phyloP scores from a whole-genome alignment of 1,140 invertebrate species.

The Leptinotarsa lineolata region DNA sequence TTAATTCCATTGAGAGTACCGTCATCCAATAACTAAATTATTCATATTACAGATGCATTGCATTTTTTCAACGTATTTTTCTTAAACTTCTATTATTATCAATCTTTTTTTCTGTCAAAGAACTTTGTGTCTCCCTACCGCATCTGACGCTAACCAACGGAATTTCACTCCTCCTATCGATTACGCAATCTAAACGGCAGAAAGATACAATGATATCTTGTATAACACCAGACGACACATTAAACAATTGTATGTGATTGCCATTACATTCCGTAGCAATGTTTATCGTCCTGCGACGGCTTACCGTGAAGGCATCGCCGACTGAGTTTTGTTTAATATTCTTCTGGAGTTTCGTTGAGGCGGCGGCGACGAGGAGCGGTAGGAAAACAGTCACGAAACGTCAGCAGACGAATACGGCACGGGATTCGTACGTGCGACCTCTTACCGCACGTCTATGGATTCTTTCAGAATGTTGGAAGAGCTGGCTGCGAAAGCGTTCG shows the following conservation, averaged over 20 bases:
- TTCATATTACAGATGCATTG: too few species aligned
- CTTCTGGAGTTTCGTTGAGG: not conserved
- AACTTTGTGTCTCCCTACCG: too few species aligned
- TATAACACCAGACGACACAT: slow-evolving; percentile 8
- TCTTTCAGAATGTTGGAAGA: slow-evolving; percentile 3
- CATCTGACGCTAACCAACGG: not conserved
- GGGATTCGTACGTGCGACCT: slow-evolving; percentile 4
- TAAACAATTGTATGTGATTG: slow-evolving; percentile 8
- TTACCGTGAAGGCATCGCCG: not conserved
- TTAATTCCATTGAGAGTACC: too few species aligned
- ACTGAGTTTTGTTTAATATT: not conserved
- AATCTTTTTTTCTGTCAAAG: too few species aligned
- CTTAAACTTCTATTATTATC: too few species aligned
- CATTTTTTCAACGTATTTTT: too few species aligned
- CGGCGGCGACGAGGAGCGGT: not conserved
- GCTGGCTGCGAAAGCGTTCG: not conserved
- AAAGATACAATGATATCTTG: not conserved
- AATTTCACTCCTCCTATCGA: not conserved
- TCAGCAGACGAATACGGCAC: not conserved
- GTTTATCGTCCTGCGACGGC: slow-evolving; percentile 1
- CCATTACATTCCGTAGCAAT: not conserved
- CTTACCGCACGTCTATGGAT: slow-evolving; percentile 2
- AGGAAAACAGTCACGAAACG: not conserved
- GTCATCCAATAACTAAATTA: too few species aligned
- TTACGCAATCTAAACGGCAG: not conserved